These are phyloP conservation scores for Amblyraja radiata DNA, from an alignment of 2,797 vertebrate species.

Conservation along the genomic window DNA sequence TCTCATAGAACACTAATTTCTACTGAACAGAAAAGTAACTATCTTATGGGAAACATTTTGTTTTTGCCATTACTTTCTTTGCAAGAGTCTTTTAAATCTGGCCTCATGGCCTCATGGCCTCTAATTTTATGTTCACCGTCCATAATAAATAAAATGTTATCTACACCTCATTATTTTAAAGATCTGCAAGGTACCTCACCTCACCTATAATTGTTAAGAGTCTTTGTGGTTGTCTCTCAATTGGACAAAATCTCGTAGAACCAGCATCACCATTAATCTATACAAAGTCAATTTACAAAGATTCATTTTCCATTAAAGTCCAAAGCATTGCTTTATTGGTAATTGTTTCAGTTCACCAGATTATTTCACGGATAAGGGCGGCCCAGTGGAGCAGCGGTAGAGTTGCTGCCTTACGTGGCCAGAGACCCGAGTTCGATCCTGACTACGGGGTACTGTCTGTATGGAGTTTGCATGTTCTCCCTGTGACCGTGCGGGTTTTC, in stretches of 20 bases:
- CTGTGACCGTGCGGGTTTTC: too few species aligned
- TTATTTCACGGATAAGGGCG: too few species aligned
- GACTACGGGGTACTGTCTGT: too few species aligned
- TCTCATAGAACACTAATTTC: neutral
- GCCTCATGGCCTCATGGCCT: neutral
- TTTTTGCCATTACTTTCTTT: neutral
- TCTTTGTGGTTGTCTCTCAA: neutral
- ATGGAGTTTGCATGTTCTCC: too few species aligned
- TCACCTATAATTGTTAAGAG: neutral
- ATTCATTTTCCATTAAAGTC: neutral
- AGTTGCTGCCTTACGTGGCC: too few species aligned
- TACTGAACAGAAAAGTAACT: neutral
- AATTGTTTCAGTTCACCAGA: neutral
- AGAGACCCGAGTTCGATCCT: too few species aligned
- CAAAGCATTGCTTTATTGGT: neutral
- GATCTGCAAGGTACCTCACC: neutral
- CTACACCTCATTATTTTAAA: neutral
- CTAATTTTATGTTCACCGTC: neutral
- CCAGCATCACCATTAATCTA: neutral
- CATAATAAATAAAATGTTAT: conserved; percentile 1
- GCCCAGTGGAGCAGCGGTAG: too few species aligned
- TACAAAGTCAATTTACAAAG: neutral
- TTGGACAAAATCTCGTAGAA: neutral
- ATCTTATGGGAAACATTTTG: neutral
- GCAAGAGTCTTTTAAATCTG: neutral